phyloP scores from a whole-genome alignment of 2,888 invertebrate genomes.

The Drosophila bunnanda region DNA sequence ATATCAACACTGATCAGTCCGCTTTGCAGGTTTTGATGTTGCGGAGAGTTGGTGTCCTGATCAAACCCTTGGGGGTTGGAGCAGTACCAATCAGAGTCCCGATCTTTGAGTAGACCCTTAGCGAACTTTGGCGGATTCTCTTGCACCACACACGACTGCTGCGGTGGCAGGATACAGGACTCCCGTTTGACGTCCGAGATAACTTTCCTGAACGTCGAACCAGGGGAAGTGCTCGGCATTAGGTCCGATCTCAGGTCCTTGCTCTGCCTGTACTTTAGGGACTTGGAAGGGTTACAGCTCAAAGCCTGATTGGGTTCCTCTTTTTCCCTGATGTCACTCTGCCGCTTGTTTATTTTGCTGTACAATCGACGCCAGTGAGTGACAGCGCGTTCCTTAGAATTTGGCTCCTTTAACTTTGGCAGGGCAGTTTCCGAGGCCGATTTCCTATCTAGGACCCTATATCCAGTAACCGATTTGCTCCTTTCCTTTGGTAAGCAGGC shows the following conservation, averaged over 20 bases:
- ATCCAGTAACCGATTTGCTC: background rate
- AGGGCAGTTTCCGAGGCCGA: slow-evolving; percentile 21
- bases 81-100: slow-evolving; percentile 49
- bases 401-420: slow-evolving; percentile 32
- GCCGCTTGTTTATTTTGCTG: background rate
- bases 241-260: slow-evolving; percentile 25
- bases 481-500: background rate
- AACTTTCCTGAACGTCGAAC: background rate
- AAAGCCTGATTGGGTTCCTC: slow-evolving; percentile 45
- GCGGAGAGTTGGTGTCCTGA: background rate
- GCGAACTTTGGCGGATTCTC: slow-evolving; percentile 68
- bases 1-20: slow-evolving; percentile 27
- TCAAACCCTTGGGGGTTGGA: too few species aligned
- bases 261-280: slow-evolving; percentile 49
- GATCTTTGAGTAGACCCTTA: slow-evolving; percentile 33
- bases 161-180: slow-evolving; percentile 59
- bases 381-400: background rate
- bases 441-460: background rate
- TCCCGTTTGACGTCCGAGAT: slow-evolving; percentile 54
- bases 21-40: background rate
- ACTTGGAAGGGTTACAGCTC: slow-evolving; percentile 66
- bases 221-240: background rate
- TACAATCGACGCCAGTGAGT: background rate
- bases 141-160: slow-evolving; percentile 65
- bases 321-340: background rate